Base-by-base conservation (phyloP, 2,888 invertebrate species). In the Pseudococcus jackbeardsleyi region DNA sequence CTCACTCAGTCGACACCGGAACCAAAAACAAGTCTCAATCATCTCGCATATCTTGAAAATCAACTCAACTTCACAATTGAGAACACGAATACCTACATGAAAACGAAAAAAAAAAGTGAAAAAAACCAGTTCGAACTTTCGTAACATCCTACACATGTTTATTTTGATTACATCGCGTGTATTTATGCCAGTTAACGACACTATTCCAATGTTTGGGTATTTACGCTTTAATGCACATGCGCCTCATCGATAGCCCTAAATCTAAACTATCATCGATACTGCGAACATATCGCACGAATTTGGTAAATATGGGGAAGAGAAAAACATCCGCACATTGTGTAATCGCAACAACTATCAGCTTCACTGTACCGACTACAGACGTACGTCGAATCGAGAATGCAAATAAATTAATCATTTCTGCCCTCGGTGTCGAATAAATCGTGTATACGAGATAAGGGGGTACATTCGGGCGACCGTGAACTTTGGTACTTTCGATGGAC, bases 121-220 rank as follows among this genome's bases (percentile, higher is more conserved):
- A 22, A 26, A 72, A 72, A 72, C 72, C 72, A 72, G 72, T 72
- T 17, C 33, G 72, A 72, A 72, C 72, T 72, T 72, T 72, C 72
- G 33, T 33, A 33, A 72, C 64, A 22, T 64, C 22, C 64, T 64
- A 64, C 64, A 22, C 19, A 64, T 64, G 72, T 72, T 72, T 72
- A 72, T 33, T 72, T 72, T 72, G 33, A 72, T 72, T 72, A 17
- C 72, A 17, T 17, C 72, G 72, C 33, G 17, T 33, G 72, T 72
- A 72, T 17, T 4, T 72, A 22, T 64, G 64, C 8, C 64, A 64
- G 64, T 64, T 8, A 11, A 64, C 64, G 64, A 64, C 22, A 64
- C 64, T 64, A 64, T 64, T 22, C n/a, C 0, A 11, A 22, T 22
- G 68, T 68, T 68, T 68, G 33, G 26, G 72, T 72, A 72, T 33